Conservation (phyloP, 2,888 invertebrate genomes). For the Stenotaenia linearis region DNA sequence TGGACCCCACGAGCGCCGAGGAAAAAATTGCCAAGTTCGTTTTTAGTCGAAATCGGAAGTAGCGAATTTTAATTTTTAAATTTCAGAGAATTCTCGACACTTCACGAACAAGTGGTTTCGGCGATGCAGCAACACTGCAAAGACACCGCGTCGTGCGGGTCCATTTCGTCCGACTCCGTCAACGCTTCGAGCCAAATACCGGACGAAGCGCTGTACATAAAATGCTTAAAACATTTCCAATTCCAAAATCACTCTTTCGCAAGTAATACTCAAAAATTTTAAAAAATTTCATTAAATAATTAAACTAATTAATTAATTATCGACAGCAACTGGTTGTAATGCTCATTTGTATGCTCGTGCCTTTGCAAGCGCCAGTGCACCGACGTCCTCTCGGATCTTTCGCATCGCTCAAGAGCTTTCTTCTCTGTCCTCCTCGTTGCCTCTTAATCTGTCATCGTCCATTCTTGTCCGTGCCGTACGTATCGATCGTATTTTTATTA, state of each 20-base stretch:
- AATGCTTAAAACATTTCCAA: neutral
- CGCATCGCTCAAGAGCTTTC: slow-evolving; percentile 27
- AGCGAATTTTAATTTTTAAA: too few species aligned
- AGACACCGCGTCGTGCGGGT: neutral
- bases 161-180: neutral
- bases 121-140: neutral
- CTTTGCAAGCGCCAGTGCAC: neutral
- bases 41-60: too few species aligned
- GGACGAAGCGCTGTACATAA: neutral
- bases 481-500: too few species aligned
- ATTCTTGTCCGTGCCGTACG: slow-evolving; percentile 26
- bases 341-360: neutral
- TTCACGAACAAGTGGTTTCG: neutral
- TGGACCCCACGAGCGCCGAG: neutral
- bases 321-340: neutral
- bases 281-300: too few species aligned
- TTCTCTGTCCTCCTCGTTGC: neutral
- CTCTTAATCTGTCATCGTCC: slow-evolving; percentile 28
- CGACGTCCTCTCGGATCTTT: neutral
- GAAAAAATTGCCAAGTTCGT: neutral
- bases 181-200: neutral
- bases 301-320: too few species aligned
- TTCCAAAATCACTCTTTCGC: neutral
- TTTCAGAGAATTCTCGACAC: neutral
- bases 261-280: neutral